phyloP scores from a whole-genome alignment of 1,140 invertebrate genomes.

The Ooceraea biroi region DNA sequence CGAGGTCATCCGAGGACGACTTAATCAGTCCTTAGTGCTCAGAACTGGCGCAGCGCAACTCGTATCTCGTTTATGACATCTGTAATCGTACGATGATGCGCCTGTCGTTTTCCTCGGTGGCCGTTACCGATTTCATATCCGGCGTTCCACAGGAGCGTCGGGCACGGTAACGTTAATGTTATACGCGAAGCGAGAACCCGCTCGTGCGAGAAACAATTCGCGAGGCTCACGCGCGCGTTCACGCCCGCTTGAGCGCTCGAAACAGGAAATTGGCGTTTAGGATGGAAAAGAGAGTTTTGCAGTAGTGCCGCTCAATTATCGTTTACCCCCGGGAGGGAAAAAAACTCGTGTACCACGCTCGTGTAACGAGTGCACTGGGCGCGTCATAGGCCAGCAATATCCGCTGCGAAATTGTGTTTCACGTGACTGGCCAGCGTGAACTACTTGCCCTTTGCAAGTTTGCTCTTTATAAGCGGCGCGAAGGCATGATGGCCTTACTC shows the following conservation, averaged over 20 bases:
- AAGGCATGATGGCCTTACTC: conserved; percentile 20
- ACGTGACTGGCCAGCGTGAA: conserved; percentile 33
- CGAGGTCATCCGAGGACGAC: conserved; percentile 38
- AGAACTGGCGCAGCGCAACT: background rate
- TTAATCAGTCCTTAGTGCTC: conserved; percentile 14
- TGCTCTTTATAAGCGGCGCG: conserved; percentile 14
- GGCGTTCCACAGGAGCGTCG: background rate
- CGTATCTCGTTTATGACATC: conserved; percentile 42
- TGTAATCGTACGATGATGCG: background rate
- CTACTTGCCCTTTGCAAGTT: conserved; percentile 18
- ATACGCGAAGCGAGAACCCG: background rate
- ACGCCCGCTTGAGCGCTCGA: background rate
- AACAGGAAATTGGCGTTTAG: conserved; percentile 44
- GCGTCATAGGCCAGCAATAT: conserved; percentile 42
- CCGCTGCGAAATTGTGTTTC: conserved; percentile 51
- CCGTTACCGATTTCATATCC: conserved; percentile 28
- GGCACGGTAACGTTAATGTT: conserved; percentile 23
- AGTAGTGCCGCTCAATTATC: conserved; percentile 41
- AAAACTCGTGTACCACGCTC: background rate
- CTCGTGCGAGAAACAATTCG: conserved; percentile 36
- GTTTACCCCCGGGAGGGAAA: conserved; percentile 35
- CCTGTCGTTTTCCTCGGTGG: background rate
- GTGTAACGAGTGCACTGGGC: conserved; percentile 28
- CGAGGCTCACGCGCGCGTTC: conserved; percentile 17
- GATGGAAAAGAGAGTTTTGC: conserved; percentile 21